Percentiles rank a stretch among this genome's conserved stretches.
Evolutionary conservation across 2,888 invertebrate genomes (phyloP).

Genomic region (Meandrusa payeni): DNA sequence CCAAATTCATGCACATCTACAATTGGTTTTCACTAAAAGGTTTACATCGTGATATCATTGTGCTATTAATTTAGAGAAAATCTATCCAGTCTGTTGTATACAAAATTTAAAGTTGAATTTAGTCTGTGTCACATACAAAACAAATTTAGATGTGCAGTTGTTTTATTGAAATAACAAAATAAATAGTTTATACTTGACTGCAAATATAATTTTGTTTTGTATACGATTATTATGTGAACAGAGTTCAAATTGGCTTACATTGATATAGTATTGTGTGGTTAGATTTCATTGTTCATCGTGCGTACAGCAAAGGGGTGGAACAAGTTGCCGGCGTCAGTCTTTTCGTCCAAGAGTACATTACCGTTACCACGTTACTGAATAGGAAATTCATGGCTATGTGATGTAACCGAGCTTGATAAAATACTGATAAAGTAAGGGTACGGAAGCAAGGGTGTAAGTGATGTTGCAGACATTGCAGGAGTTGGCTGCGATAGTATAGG

Average conservation of each 20-base stretch:
- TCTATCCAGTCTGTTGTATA: conserved; percentile 46
- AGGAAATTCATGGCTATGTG: no score
- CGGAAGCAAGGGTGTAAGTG: no score
- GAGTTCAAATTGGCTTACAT: conserved; percentile 2
- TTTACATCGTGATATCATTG: conserved; percentile 63
- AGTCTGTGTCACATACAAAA: conserved; percentile 17
- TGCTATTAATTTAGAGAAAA: conserved; percentile 50
- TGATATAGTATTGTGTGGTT: conserved; percentile 11
- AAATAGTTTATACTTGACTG: no score
- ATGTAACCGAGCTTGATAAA: no score
- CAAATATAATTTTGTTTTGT: conserved; percentile 11
- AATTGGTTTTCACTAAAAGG: conserved; percentile 59
- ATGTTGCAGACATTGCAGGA: no score
- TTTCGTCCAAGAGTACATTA: no score
- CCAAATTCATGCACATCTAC: conserved; percentile 77
- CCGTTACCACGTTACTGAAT: no score
- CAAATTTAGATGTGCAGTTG: conserved; percentile 7
- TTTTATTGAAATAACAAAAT: background rate
- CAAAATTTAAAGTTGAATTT: conserved; percentile 22
- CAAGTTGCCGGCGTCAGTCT: no score
- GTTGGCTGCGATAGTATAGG: no score
- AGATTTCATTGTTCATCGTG: no score
- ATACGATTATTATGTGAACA: background rate
- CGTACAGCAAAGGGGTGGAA: no score
- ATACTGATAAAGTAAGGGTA: no score